Evolutionary conservation across 2,888 invertebrate genomes (phyloP).

Genomic region (Leptothorax acervorum): DNA sequence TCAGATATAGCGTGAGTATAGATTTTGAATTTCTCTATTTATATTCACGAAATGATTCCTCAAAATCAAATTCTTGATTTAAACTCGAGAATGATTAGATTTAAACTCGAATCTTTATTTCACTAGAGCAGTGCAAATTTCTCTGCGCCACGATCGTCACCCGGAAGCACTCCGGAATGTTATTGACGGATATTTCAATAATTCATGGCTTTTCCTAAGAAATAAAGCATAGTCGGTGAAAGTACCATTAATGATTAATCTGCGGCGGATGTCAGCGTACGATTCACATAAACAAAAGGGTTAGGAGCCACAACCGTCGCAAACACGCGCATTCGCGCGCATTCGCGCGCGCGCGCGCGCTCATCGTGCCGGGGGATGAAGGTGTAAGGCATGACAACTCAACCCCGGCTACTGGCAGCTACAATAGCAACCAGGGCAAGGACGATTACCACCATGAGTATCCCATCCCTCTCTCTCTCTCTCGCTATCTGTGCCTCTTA

Average conservation of each 20-base stretch:
- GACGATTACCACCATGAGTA: conserved; percentile 53
- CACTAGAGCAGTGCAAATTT: no score
- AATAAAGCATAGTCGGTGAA: neutral
- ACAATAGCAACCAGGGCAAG: conserved; percentile 68
- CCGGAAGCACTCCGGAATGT: neutral
- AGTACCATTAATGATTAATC: conserved; percentile 30
- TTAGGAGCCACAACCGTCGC: conserved; percentile 23
- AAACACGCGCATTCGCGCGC: neutral
- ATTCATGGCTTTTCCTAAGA: neutral
- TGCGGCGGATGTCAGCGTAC: neutral
- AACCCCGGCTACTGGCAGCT: conserved; percentile 50
- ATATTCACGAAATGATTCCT: neutral
- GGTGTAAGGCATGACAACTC: conserved; percentile 57
- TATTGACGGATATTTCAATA: neutral
- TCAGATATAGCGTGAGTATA: neutral
- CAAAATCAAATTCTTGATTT: neutral
- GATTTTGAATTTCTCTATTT: neutral
- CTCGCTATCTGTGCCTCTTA: neutral
- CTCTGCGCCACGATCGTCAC: neutral
- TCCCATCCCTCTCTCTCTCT: neutral
- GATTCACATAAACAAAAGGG: conserved; percentile 33
- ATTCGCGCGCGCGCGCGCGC: neutral
- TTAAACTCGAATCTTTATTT: no score
- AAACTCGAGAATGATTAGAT: no score
- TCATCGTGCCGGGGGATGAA: conserved; percentile 7